Evolutionary conservation across 2,888 invertebrate genomes (phyloP), one percentile per base, ranked within the genome.

Genomic region (Desoria tigrina): DNA sequence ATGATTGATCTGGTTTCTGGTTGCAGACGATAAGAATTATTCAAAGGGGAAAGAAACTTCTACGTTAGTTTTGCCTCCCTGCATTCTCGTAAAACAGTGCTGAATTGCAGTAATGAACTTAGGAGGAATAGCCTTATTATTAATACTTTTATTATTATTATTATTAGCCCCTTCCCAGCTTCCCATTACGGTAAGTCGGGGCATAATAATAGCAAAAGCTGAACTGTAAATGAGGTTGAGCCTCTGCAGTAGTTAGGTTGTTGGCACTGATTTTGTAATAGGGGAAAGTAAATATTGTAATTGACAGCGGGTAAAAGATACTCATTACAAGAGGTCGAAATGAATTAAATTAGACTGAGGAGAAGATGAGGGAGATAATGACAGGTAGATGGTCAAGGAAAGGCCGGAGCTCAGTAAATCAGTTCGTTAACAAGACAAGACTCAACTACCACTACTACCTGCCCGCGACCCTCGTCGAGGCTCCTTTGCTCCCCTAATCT

Each of bases 351-450:
- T 57, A 57, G 42, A 42, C 42, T 57, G 42, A 57, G 21, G 21
- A 42, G 42, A 57, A 57, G 57, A 42, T 42, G 57, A 57, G 26
- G 42, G 42, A 42, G 57, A 57, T 57, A 57, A 18, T 37, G 57
- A 42, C 42, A 57, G 42, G 57, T 37, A 32, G 55, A 55, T 26
- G 42, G 57, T 39, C 57, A 55, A 28, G 32, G 18, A 55, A 27
- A 26, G 4, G 55, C 39, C 51, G 18, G 21, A 21, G 18, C 14
- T 4, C n/a, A 57, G 57, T 57, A 57, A 57, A 57, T 57, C 57
- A 57, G 57, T 57, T 57, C 42, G 57, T 42, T 57, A 57, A 57
- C 57, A 57, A 57, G 57, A 42, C 42, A 42, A 57, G 57, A 57
- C 57, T 32, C 4, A 9, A 49, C 39, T 39, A 39, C 39, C 39